A percentile compares a stretch with the other conserved stretches of the same genome.
Evolutionary conservation across 2,888 invertebrate species (phyloP).

Genomic region (Anoncus sp.): DNA sequence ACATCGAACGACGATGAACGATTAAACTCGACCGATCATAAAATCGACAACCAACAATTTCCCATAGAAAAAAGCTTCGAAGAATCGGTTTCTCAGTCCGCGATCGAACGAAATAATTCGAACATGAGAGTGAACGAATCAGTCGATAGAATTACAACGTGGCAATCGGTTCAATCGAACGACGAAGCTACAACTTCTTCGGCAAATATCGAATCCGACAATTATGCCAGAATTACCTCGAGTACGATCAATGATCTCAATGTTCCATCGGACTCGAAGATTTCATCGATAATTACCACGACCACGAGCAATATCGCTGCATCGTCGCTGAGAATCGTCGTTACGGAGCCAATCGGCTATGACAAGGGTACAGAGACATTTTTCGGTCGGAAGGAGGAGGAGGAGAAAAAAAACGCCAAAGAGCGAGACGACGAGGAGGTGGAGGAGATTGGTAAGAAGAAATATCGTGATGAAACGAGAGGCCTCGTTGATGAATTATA

Average conservation of each 20-base stretch:
- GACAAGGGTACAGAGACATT: slow-evolving; percentile 1
- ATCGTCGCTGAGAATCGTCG: slow-evolving; percentile 71
- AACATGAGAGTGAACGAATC: slow-evolving; percentile 45
- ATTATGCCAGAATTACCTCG: slow-evolving; percentile 23
- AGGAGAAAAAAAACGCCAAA: background rate
- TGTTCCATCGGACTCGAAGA: slow-evolving; percentile 2
- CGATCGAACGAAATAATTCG: slow-evolving; percentile 10
- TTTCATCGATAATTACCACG: slow-evolving; percentile 37
- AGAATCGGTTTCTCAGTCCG: slow-evolving; percentile 14
- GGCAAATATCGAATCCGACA: slow-evolving; percentile 15
- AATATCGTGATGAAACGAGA: slow-evolving; percentile 39
- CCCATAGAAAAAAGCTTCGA: background rate
- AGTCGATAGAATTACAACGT: slow-evolving; percentile 43
- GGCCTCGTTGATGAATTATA: slow-evolving; percentile 14
- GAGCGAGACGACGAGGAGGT: background rate
- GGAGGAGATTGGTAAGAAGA: background rate
- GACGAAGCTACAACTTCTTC: slow-evolving; percentile 46
- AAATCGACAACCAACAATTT: background rate
- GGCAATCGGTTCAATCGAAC: slow-evolving; percentile 51
- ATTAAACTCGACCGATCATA: background rate
- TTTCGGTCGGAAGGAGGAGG: background rate
- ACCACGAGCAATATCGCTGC: slow-evolving; percentile 36
- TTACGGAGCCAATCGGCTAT: slow-evolving; percentile 66
- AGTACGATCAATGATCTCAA: slow-evolving; percentile 50
- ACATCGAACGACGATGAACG: slow-evolving; percentile 28